A percentile compares a stretch with the other conserved stretches of the same genome.
Evolutionary conservation across 2,888 invertebrate genomes (phyloP).

Genomic region (Xanthorhoe designata): DNA sequence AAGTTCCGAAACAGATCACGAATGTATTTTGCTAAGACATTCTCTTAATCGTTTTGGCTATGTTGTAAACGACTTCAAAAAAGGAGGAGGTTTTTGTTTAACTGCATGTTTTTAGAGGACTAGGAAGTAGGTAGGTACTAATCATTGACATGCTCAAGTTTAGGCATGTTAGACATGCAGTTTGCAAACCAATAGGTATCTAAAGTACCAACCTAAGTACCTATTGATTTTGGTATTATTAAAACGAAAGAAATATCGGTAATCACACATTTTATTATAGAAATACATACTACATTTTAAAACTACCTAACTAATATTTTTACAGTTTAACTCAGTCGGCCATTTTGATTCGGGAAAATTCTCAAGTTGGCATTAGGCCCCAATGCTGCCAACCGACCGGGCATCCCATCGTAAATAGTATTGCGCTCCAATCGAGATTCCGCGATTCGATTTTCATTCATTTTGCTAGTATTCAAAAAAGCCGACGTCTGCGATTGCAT

Average conservation of each 20-base stretch:
- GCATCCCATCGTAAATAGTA: constrained; percentile 64
- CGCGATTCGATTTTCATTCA: constrained; percentile 48
- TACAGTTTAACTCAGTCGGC: constrained; percentile 67
- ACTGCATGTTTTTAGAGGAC: too few relatives aligned
- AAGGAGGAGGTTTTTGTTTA: too few relatives aligned
- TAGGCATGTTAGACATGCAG: too few relatives aligned
- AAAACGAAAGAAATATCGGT: constrained; percentile 6
- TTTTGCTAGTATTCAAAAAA: constrained; percentile 70
- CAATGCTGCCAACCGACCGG: constrained; percentile 66
- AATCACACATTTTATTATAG: constrained; percentile 52
- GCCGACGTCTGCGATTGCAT: constrained; percentile 78
- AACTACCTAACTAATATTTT: constrained; percentile 5
- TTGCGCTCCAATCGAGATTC: constrained; percentile 47
- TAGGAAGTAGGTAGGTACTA: too few relatives aligned
- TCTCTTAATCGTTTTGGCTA: too few relatives aligned
- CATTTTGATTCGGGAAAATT: constrained; percentile 72
- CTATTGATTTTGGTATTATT: background rate
- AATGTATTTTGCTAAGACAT: too few relatives aligned
- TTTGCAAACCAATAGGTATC: too few relatives aligned
- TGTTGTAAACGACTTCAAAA: too few relatives aligned
- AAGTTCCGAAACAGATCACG: too few relatives aligned
- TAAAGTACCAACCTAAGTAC: too few relatives aligned
- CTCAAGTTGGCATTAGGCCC: constrained; percentile 68
- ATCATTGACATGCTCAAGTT: too few relatives aligned
- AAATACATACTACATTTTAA: constrained; percentile 28